Percentiles rank a stretch among this genome's conserved stretches.
phyloP scores from a whole-genome alignment of 2,113 vertebrate species.

The Anseranas semipalmata region DNA sequence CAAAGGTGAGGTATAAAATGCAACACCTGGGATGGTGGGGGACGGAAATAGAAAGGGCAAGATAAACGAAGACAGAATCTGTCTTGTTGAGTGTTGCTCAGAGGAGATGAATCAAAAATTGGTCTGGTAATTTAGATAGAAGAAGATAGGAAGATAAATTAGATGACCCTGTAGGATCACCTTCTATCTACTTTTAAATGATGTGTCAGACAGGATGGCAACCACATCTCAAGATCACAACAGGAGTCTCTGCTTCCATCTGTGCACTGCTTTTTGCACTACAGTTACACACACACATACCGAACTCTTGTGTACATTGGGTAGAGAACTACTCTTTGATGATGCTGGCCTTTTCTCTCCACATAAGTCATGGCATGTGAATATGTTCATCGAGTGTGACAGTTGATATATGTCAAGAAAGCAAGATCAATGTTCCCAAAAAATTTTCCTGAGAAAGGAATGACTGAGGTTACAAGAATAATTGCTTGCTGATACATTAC shows the following conservation, averaged over 20 bases:
- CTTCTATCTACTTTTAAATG: neutral
- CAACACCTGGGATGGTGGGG: accelerated
- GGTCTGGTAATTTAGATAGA: neutral
- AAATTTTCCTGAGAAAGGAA: neutral
- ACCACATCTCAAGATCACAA: neutral
- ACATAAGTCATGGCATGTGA: accelerated
- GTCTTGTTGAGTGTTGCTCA: neutral
- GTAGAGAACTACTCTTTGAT: neutral
- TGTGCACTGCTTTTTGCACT: neutral
- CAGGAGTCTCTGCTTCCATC: neutral
- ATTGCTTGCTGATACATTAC: neutral
- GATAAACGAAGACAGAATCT: neutral
- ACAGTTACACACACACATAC: neutral
- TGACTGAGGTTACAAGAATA: neutral
- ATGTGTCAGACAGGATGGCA: neutral
- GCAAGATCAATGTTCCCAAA: neutral
- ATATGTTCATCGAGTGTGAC: neutral
- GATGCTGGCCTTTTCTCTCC: neutral
- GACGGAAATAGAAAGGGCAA: neutral
- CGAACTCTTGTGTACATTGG: accelerated
- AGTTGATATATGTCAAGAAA: neutral
- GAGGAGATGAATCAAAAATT: neutral
- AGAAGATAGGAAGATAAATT: neutral
- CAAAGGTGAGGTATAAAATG: neutral
- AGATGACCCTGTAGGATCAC: neutral